A percentile compares a stretch with the other conserved stretches of the same genome.
Evolutionary conservation across 2,888 invertebrate genomes (phyloP).

Genomic region (Conomelus anceps): DNA sequence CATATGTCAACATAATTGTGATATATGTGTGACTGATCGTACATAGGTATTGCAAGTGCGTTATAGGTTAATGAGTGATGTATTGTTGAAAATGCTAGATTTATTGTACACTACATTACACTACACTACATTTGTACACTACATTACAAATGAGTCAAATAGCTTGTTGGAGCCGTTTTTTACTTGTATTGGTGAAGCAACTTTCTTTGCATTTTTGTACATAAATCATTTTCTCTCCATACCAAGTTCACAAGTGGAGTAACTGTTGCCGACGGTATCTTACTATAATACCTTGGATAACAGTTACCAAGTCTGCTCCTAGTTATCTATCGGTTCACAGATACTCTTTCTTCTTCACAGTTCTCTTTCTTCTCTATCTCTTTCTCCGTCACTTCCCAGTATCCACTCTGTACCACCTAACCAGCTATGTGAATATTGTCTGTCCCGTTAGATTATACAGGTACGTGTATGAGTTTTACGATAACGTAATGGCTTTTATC

Average conservation of each 20-base stretch:
- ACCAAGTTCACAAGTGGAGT: neutral
- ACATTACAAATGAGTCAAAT: neutral
- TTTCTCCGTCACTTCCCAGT: neutral
- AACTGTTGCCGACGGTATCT: neutral
- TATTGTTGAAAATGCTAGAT: neutral
- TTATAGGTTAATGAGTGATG: neutral
- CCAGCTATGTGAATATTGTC: neutral
- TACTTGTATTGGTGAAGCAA: neutral
- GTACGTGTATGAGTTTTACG: neutral
- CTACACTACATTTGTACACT: neutral
- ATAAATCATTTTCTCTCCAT: neutral
- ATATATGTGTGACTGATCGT: neutral
- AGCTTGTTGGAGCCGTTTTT: neutral
- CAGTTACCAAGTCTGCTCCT: neutral
- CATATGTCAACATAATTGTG: neutral
- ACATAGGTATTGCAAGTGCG: neutral
- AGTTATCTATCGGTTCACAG: neutral
- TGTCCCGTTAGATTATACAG: neutral
- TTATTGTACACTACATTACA: neutral
- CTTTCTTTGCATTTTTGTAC: neutral
- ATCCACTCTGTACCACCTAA: neutral
- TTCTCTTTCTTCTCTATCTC: neutral
- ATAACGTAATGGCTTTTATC: neutral
- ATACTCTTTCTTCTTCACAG: neutral
- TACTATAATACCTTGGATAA: neutral